Base-by-base conservation (phyloP, 2,888 invertebrate genomes). In the Heliconius ethilla region DNA sequence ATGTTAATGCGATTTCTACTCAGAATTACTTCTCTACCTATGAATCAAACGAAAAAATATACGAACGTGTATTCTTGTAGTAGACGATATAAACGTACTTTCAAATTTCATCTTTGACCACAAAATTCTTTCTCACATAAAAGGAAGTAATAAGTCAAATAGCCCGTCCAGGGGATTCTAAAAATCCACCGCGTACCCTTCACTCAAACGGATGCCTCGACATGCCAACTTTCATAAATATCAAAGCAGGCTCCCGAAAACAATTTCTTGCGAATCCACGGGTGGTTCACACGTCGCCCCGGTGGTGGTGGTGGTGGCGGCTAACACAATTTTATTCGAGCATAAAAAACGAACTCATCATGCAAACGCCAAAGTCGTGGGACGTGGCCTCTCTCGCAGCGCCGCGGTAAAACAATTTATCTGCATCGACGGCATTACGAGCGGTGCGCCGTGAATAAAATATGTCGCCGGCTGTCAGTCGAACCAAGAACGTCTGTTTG, bases 321-420 rank as follows among this genome's bases (percentile, higher is more conserved):
- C 93, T 93, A 94, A 94, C 94, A 91, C 92, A 92, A 93, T 94
- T 94, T 93, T 92, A 93, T 92, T 92, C 91, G 90, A 88, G 93
- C 93, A 93, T 94, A 94, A 94, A 93, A 93, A 94, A 93, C 90
- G 92, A 91, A 92, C 91, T 94, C 94, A 94, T 94, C 94, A 94
- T 93, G 93, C 93, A 93, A 93, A 94, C 94, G 93, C 91, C 94
- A 91, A 90, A 92, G 90, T 89, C 90, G 86, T 88, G 90, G 89
- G 90, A 93, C 93, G 92, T 92, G 92, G 92, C 89, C 85, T 82
- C 88, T 83, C 84, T 81, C 92, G 92, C 90, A 90, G 91, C 80
- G 82, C 83, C 93, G 93, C 91, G 94, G 92, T 94, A 93, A 94
- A 94, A 94, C 94, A 94, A 94, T 94, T 94, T 94, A 94, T 94